These are phyloP conservation scores for Antheraea assamensis DNA, from an alignment of 2,888 invertebrate genomes.

Conservation along the genomic window DNA sequence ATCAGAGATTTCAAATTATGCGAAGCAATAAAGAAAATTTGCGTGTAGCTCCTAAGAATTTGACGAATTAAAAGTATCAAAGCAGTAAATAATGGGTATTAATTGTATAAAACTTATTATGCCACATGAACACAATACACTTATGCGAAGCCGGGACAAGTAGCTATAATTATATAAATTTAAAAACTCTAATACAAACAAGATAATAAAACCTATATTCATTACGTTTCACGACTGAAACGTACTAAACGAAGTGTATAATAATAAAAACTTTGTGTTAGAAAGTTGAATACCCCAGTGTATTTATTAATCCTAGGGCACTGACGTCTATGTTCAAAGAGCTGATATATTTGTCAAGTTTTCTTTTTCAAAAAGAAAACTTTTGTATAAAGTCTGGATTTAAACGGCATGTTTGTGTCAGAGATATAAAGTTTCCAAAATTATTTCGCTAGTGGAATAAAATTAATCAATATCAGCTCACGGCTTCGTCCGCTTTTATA, in stretches of 20 bases:
- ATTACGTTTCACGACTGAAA: conserved; percentile 1
- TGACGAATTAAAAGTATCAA: too few relatives aligned
- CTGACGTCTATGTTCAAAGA: neutral
- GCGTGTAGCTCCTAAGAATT: too few relatives aligned
- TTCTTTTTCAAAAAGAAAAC: neutral
- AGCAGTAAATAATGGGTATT: too few relatives aligned
- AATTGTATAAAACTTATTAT: too few relatives aligned
- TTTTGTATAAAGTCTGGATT: neutral
- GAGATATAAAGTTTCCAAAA: neutral
- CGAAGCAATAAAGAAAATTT: too few relatives aligned
- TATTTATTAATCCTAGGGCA: conserved; percentile 11
- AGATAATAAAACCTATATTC: neutral
- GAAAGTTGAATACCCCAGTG: conserved; percentile 17
- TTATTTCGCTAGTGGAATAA: neutral
- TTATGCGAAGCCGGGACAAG: too few relatives aligned
- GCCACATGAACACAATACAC: too few relatives aligned
- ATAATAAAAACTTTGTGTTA: conserved; percentile 9
- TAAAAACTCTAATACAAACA: neutral
- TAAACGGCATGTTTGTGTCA: neutral
- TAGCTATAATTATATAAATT: neutral
- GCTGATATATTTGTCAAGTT: conserved; percentile 6
- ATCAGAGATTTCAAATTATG: too few relatives aligned
- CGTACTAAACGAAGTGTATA: neutral
- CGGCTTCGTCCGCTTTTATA: too few relatives aligned
- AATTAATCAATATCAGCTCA: too few relatives aligned